A percentile compares a stretch with the other conserved stretches of the same genome.
Conservation (phyloP, 2,113 vertebrate genomes). For the Neolamprologus kungweensis region DNA sequence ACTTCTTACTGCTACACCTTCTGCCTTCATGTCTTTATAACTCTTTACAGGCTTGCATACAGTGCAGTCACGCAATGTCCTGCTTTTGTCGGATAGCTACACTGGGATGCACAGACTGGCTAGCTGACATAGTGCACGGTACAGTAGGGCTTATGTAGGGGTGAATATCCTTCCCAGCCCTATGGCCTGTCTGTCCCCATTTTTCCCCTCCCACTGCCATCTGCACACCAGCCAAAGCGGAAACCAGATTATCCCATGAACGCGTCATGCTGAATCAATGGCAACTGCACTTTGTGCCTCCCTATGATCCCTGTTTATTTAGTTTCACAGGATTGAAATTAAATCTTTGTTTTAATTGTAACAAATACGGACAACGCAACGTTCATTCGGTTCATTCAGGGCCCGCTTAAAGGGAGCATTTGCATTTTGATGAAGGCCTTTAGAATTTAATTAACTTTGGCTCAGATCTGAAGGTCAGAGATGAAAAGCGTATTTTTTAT, state of each 20-base stretch:
- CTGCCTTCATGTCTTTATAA: neutral
- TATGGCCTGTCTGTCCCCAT: slow-evolving; percentile 49
- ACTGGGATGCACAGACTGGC: neutral
- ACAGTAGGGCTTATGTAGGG: slow-evolving; percentile 55
- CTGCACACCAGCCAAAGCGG: slow-evolving; percentile 56
- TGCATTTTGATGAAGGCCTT: neutral
- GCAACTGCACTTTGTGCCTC: neutral
- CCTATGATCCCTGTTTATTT: neutral
- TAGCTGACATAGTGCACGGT: slow-evolving; percentile 12
- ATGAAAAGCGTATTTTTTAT: accelerated
- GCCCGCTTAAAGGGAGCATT: neutral
- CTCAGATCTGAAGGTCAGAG: slow-evolving; percentile 10
- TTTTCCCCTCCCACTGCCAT: slow-evolving; percentile 48
- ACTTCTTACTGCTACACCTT: neutral
- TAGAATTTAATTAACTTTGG: neutral
- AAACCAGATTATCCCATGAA: slow-evolving; percentile 67
- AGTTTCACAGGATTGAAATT: neutral
- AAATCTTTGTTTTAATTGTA: neutral
- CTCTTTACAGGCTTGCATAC: neutral
- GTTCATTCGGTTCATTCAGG: neutral
- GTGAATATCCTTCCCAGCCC: slow-evolving; percentile 41
- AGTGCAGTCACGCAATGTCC: neutral
- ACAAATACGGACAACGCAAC: neutral
- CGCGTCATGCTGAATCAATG: slow-evolving; percentile 46
- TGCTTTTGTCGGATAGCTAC: neutral